Evolutionary conservation across 2,113 vertebrate species (phyloP), one percentile per base, ranked within the genome.

Genomic region (Noctilio leporinus): DNA sequence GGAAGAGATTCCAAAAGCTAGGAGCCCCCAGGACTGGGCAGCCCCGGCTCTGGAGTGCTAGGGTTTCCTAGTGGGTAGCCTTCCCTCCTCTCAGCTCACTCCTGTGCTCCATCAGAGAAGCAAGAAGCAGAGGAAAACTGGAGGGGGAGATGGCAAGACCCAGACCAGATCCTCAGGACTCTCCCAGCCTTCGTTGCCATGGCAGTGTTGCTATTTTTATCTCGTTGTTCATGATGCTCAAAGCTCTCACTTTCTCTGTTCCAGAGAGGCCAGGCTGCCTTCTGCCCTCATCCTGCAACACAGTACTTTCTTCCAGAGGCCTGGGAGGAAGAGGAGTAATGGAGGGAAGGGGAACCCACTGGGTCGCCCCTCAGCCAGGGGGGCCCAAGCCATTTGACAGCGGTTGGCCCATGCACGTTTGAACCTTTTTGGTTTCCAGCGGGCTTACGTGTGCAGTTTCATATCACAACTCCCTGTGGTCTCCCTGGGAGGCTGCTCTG

Each of bases 201-300:
- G 98, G 98, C 98, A 98, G 98, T 96, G 0, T 62, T n/a, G 97
- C 98, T 98, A 98, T 98, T 98, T 98, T 98, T 98, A 98, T 98
- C 95, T 95, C 95, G 82, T 98, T 98, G 97, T 98, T 98, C 98
- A 95, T 92, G 96, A 98, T 96, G 97, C 97, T 97, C 96, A 94
- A 96, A 98, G 97, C 96, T 97, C 98, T 97, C 96, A 97, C 97
- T 98, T 98, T 97, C 97, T 98, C 97, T 89, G 87, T 96, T 98
- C 94, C 90, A 96, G 90, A 95, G 91, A 94, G 97, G 94, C 92
- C 94, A 93, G 80, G 88, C 97, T 95, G 96, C 95, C 95, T 95
- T 87, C 93, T 49, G 84, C 91, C 97, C 92, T 95, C 88, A 86
- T 38, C 92, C 40, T 78, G 69, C 65, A 64, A 81, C 6, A 26